These are phyloP conservation scores for Dasypus novemcinctus DNA, from an alignment of 2,113 vertebrate species.

Conservation along the genomic window DNA sequence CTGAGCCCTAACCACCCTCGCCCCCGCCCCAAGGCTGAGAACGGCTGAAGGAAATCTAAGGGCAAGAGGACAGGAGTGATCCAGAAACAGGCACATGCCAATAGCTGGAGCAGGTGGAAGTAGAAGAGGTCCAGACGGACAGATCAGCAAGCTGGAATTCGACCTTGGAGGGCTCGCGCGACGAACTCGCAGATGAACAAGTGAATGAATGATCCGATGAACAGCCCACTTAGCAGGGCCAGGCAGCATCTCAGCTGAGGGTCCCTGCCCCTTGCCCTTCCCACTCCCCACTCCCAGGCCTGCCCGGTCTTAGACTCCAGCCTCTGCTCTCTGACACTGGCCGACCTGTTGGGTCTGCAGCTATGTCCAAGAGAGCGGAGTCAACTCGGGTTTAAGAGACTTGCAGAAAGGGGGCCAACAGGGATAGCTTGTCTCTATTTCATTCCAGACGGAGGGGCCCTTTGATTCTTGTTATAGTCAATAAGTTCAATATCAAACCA, in stretches of 20 bases:
- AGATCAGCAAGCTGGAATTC: neutral
- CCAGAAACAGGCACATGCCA: neutral
- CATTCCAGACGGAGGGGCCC: neutral
- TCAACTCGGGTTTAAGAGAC: neutral
- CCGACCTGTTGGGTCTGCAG: neutral
- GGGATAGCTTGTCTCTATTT: neutral
- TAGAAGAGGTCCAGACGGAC: neutral
- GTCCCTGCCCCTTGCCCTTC: neutral
- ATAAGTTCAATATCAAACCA: neutral
- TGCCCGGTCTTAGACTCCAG: neutral
- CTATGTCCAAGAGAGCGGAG: neutral
- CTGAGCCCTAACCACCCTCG: neutral
- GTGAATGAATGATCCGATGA: neutral
- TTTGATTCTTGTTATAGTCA: neutral
- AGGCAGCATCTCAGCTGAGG: neutral
- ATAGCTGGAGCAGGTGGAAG: accelerated
- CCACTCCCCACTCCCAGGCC: neutral
- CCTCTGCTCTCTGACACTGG: neutral
- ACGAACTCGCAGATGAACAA: neutral
- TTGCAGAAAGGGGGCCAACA: neutral
- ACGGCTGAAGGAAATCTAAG: neutral
- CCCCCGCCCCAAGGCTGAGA: neutral
- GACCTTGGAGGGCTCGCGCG: neutral
- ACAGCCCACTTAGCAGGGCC: neutral
- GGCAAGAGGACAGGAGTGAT: neutral